Base-by-base conservation (phyloP, 2,113 vertebrate species). In the Lamprologus ornatipinnis region DNA sequence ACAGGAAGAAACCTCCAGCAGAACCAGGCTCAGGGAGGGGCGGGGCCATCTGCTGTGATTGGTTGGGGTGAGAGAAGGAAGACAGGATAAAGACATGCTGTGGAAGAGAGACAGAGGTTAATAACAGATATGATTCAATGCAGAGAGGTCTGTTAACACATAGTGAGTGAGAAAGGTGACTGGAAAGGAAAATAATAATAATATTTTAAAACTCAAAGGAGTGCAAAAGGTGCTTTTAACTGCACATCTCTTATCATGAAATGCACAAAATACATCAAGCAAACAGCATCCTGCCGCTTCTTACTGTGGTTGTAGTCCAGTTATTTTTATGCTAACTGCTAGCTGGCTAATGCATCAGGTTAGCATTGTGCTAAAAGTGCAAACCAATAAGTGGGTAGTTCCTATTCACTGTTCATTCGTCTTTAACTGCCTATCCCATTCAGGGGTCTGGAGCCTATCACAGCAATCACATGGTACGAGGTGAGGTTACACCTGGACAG, bases 131-230 rank as follows among this genome's bases (percentile, higher is more conserved):
- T 21, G n/a, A 21, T 54, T 54, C n/a, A 21, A 0, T 54, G 1
- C n/a, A 54, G 0, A 11, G 51, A 53, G 51, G 51, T 21, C 51
- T 21, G 0, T 53, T 11, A 21, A 0, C 0, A 53, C 19, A 53
- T 21, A 31, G 28, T 6, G 28, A 31, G 6, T 31, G 28, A 31
- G 28, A 31, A 31, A 31, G 28, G 28, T 31, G 28, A 31, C 28
- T 31, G 28, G 28, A 31, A 31, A 31, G 28, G 28, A 31, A 31
- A 31, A 31, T 31, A 31, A 31, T 31, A 6, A 31, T 31, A 31
- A 31, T 31, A 31, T 31, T 4, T 37, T 7, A 37, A 7, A 65
- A 13, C 33, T 65, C 19, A 68, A 68, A 37, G 6, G 19, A 21
- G 10, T 37, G 6, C 19, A 13, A 68, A 37, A 12, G 60, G 33